phyloP scores from a whole-genome alignment of 2,113 vertebrate genomes.

The Ailuropoda melanoleuca region DNA sequence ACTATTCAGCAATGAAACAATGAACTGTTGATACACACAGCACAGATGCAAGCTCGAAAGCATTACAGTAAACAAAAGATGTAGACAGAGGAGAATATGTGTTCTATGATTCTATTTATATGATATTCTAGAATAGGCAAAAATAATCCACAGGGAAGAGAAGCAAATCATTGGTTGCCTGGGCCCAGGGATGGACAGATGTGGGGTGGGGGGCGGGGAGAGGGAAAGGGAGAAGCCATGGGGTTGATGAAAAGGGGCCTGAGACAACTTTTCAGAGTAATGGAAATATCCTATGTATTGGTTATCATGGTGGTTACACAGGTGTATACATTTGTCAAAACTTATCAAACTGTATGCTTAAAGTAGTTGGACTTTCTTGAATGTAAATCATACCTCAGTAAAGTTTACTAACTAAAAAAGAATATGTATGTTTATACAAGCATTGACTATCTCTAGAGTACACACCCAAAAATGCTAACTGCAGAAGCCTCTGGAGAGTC shows the following conservation, averaged over 20 bases:
- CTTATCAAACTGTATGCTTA: not conserved
- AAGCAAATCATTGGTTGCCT: not conserved
- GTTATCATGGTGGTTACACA: not conserved
- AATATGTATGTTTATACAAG: not conserved
- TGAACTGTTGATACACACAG: not conserved
- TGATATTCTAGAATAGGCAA: not conserved
- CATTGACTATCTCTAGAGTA: not conserved
- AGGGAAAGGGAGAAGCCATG: not conserved
- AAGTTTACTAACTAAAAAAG: not conserved
- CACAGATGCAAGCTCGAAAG: not conserved
- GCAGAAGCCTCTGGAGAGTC: not conserved
- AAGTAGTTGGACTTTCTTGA: not conserved
- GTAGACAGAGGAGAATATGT: not conserved
- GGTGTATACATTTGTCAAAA: not conserved
- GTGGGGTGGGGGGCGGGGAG: too few species aligned
- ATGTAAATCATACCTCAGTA: not conserved
- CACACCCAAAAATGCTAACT: not conserved
- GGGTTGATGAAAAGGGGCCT: not conserved
- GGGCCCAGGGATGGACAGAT: not conserved
- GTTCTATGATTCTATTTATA: not conserved
- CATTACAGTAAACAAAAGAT: not conserved
- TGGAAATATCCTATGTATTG: not conserved
- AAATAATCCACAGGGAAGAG: not conserved
- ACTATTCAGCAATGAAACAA: not conserved
- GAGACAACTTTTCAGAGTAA: not conserved